These are phyloP conservation scores for Meriones psammophilus DNA, from an alignment of 2,797 vertebrate species.

Conservation along the genomic window DNA sequence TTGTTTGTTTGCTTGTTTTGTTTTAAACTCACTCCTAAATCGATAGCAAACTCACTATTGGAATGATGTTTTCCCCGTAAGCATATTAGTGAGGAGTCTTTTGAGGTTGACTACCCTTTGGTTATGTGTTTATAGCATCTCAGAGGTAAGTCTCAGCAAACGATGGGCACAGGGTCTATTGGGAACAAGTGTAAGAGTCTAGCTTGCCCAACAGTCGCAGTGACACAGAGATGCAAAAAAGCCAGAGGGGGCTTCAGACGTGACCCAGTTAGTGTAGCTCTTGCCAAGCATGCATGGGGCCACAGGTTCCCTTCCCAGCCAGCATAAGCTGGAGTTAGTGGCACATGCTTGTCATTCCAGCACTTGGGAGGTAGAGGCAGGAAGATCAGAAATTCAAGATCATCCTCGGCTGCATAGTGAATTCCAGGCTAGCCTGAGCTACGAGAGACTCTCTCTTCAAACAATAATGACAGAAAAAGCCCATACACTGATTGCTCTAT, in stretches of 20 bases:
- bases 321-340: not conserved
- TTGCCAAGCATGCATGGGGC: not conserved
- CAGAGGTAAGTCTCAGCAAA: not conserved
- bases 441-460: not conserved
- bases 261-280: not conserved
- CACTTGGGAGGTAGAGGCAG: not conserved
- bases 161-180: not conserved
- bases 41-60: not conserved
- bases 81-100: not conserved
- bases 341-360: not conserved
- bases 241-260: not conserved
- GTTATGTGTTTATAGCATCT: not conserved
- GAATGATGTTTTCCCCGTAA: not conserved
- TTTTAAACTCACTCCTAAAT: not conserved
- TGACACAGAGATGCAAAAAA: not conserved
- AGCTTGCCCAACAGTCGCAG: not conserved
- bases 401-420: not conserved
- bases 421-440: not conserved
- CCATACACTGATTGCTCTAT: not conserved
- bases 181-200: not conserved
- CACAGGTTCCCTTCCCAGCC: not conserved
- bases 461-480: not conserved
- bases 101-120: not conserved
- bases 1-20: too few relatives aligned
- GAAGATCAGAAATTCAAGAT: not conserved